Conservation (phyloP, 2,888 invertebrate species). For the Drosophila pseudotakahashii region DNA sequence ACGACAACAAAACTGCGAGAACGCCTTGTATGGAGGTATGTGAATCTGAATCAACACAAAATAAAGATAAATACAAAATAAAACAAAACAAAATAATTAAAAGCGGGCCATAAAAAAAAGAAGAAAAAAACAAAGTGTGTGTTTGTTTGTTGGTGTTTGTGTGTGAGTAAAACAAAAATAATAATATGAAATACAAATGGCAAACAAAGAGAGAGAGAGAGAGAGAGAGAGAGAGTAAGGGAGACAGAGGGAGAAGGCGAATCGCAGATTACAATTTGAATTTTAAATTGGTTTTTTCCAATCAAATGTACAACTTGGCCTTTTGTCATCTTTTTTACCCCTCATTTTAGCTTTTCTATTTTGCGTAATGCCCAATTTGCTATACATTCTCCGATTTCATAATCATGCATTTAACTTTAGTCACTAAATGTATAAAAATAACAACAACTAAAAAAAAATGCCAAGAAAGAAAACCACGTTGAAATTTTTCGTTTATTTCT, state of each 20-base stretch:
- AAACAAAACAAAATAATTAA: constrained; percentile 18
- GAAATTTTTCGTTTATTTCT: constrained; percentile 46
- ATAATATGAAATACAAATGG: constrained; percentile 39
- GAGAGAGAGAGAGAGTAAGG: background rate
- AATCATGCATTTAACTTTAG: constrained; percentile 52
- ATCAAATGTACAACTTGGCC: constrained; percentile 30
- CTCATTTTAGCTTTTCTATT: constrained; percentile 2
- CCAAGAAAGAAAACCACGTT: constrained; percentile 64
- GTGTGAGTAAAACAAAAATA: constrained; percentile 39
- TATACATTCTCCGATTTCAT: constrained; percentile 65
- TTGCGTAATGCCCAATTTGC: constrained; percentile 23
- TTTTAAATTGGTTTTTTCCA: constrained; percentile 35
- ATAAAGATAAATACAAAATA: constrained; percentile 16
- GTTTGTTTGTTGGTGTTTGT: constrained; percentile 12
- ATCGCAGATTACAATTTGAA: constrained; percentile 22
- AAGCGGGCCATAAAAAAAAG: constrained; percentile 16
- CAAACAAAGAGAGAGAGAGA: constrained; percentile 18
- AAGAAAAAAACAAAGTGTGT: constrained; percentile 14
- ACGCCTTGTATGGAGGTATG: constrained; percentile 57
- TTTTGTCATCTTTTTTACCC: background rate
- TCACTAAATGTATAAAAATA: constrained; percentile 44
- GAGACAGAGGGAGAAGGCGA: background rate
- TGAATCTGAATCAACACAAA: constrained; percentile 10
- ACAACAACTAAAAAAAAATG: constrained; percentile 37
- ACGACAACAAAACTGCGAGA: constrained; percentile 26